Conservation (phyloP, 2,888 invertebrate genomes). For the Pilophorus perplexus region DNA sequence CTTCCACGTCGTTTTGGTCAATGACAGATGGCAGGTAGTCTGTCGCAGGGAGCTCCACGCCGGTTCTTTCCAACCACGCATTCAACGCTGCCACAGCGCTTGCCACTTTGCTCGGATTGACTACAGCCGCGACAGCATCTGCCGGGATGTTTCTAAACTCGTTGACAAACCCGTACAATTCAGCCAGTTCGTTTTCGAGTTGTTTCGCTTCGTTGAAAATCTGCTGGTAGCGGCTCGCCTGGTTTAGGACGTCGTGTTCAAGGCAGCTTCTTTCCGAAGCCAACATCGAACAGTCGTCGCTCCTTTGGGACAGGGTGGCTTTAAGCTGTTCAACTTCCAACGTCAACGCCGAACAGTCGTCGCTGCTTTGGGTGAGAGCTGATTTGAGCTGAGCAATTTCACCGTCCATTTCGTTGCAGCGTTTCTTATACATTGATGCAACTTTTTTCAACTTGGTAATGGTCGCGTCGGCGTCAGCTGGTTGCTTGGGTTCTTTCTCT, state of each 20-base stretch:
- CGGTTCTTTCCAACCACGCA: constrained; percentile 16
- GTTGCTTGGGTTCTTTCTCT: neutral
- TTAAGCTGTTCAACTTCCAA: neutral
- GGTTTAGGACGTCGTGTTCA: constrained; percentile 19
- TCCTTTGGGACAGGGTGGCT: neutral
- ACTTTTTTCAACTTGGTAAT: constrained; percentile 68
- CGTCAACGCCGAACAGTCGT: constrained; percentile 14
- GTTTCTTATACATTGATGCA: constrained; percentile 67
- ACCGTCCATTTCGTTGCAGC: constrained; percentile 64
- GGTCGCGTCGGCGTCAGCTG: constrained; percentile 41
- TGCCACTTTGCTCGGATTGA: constrained; percentile 1
- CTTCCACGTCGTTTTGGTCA: neutral
- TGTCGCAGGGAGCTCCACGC: neutral
- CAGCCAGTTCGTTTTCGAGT: constrained; percentile 21
- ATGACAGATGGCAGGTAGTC: neutral
- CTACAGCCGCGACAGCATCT: neutral
- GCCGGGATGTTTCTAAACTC: constrained; percentile 11
- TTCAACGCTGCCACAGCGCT: neutral
- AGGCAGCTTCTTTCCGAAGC: constrained; percentile 17
- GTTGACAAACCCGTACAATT: constrained; percentile 21
- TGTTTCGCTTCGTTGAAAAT: constrained; percentile 3
- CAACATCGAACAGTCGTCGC: constrained; percentile 14
- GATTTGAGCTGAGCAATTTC: constrained; percentile 35
- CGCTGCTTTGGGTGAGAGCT: neutral
- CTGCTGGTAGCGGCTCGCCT: constrained; percentile 10